Percentiles rank a stretch among this genome's conserved stretches.
Evolutionary conservation across 2,797 vertebrate species (phyloP).

Genomic region (Nasua narica): DNA sequence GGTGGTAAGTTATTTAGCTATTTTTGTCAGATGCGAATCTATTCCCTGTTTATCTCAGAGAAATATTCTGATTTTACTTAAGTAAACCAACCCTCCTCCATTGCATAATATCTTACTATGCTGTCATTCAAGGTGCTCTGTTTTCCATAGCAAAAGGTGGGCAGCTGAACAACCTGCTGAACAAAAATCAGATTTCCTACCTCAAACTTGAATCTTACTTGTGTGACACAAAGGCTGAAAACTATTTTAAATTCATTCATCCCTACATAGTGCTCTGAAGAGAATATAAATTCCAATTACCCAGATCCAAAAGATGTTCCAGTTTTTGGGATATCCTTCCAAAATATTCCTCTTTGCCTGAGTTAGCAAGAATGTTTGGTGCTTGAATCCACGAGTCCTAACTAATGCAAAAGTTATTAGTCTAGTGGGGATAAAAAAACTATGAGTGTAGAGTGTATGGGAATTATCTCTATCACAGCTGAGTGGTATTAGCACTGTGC

Average conservation of each 20-base stretch:
- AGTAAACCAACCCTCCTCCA: neutral
- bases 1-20: neutral
- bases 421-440: neutral
- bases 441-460: neutral
- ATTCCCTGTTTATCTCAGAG: neutral
- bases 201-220: neutral
- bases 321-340: neutral
- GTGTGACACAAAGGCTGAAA: neutral
- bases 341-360: neutral
- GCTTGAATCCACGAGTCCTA: neutral
- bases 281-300: neutral
- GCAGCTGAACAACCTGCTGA: neutral
- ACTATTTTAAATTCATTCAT: neutral
- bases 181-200: neutral
- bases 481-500: neutral
- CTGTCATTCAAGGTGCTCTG: neutral
- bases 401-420: neutral
- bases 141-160: neutral
- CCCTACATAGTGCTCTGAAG: neutral
- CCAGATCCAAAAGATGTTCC: neutral
- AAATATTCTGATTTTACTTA: neutral
- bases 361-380: neutral
- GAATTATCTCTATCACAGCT: neutral
- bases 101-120: neutral
- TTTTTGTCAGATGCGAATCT: neutral